Evolutionary conservation across 1,140 invertebrate species (phyloP).

Genomic region (Venustaconcha ellipsiformis): DNA sequence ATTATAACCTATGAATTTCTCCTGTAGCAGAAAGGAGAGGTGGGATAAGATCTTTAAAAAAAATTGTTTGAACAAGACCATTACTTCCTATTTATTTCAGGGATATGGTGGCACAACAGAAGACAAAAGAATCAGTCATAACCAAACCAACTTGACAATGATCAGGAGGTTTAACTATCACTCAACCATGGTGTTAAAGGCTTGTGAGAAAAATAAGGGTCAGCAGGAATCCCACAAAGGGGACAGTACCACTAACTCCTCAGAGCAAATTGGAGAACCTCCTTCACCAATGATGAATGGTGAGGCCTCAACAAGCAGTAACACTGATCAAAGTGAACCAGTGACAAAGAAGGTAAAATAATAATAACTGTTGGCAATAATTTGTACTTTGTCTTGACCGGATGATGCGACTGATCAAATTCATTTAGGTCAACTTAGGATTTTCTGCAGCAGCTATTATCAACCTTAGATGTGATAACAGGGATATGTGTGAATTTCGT

Average conservation of each 20-base stretch:
- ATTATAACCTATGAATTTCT: not conserved
- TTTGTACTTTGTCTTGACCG: no score
- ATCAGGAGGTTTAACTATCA: constrained; percentile 97
- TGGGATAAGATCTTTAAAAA: not conserved
- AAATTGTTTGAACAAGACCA: not conserved
- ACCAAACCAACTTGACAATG: constrained; percentile 85
- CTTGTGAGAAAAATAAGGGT: constrained; percentile 71
- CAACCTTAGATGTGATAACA: no score
- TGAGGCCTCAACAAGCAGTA: no score
- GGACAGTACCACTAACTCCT: constrained; percentile 19
- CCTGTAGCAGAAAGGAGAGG: not conserved
- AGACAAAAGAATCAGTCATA: constrained; percentile 43
- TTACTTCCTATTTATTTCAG: constrained; percentile 35
- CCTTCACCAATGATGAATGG: no score
- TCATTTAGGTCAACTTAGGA: no score
- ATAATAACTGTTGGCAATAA: no score
- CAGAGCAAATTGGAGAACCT: no score
- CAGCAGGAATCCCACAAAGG: constrained; percentile 14
- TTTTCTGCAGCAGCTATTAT: no score
- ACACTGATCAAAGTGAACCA: no score
- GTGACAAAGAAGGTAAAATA: no score
- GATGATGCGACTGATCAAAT: no score
- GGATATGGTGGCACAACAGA: constrained; percentile 52
- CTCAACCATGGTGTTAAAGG: constrained; percentile 95
- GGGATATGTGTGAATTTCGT: no score